A percentile compares a stretch with the other conserved stretches of the same genome.
These are phyloP conservation scores for Plecturocebus donacophilus DNA, from an alignment of 2,113 vertebrate genomes.

Conservation along the genomic window DNA sequence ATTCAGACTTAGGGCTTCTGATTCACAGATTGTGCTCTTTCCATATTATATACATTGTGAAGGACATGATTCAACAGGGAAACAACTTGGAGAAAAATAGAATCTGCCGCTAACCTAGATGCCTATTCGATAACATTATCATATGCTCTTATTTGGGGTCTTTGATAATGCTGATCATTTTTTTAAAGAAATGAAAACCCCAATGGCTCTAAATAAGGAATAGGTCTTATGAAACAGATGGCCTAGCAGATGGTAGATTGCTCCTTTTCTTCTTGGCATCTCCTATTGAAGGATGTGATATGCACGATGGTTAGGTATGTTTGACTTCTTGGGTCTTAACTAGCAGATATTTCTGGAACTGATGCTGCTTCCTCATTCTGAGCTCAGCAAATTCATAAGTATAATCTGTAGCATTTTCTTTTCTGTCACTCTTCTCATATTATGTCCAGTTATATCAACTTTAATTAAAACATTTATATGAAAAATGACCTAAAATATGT, in stretches of 20 bases:
- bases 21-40: slow-evolving; percentile 37
- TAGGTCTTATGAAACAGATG: slow-evolving; percentile 73
- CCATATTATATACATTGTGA: neutral
- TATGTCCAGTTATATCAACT: slow-evolving; percentile 61
- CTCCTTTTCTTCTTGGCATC: slow-evolving; percentile 73
- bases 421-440: slow-evolving; percentile 62
- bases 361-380: slow-evolving; percentile 62
- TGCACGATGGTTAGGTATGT: slow-evolving; percentile 67
- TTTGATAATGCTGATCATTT: slow-evolving; percentile 61
- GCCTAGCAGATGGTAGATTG: slow-evolving; percentile 75
- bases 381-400: slow-evolving; percentile 61
- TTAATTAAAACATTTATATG: slow-evolving; percentile 46
- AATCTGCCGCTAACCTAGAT: slow-evolving; percentile 19
- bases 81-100: slow-evolving; percentile 50
- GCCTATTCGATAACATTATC: slow-evolving; percentile 45
- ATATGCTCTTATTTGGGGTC: slow-evolving; percentile 67
- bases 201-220: slow-evolving; percentile 64
- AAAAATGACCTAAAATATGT: slow-evolving; percentile 38
- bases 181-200: slow-evolving; percentile 59
- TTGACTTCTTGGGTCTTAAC: slow-evolving; percentile 73
- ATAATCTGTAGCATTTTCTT: slow-evolving; percentile 66
- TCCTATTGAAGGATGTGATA: slow-evolving; percentile 66
- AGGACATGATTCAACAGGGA: slow-evolving; percentile 51
- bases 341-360: slow-evolving; percentile 68
- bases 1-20: neutral